phyloP scores from a whole-genome alignment of 2,113 vertebrate genomes.

The Pterocles orientalis region DNA sequence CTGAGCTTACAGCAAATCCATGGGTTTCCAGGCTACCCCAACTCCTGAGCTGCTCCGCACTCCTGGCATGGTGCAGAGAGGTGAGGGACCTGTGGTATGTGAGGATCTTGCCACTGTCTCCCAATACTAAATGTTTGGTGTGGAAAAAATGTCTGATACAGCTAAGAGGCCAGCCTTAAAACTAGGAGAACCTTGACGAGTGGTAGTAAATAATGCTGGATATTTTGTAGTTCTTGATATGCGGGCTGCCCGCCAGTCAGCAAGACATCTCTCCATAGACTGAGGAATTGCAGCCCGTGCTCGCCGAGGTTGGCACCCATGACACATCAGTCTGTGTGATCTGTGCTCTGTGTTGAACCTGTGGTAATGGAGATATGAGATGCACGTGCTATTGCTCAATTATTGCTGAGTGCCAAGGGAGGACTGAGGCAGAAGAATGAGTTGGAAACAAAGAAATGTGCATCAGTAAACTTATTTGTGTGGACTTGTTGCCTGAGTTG shows the following conservation, averaged over 20 bases:
- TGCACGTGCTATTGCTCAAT: neutral
- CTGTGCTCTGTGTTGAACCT: neutral
- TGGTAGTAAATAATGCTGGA: neutral
- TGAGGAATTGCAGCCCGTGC: neutral
- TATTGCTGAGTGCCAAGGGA: neutral
- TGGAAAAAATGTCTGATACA: neutral
- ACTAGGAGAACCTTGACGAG: neutral
- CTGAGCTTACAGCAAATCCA: neutral
- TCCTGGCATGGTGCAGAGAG: neutral
- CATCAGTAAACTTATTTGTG: neutral
- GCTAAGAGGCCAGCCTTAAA: neutral
- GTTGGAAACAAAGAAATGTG: neutral
- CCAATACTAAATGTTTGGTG: neutral
- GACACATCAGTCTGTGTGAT: neutral
- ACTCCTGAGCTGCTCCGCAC: neutral
- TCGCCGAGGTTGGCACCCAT: neutral
- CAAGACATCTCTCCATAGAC: neutral
- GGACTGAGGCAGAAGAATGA: neutral
- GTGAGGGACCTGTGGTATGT: neutral
- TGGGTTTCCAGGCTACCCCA: neutral
- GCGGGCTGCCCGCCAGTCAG: fast-evolving
- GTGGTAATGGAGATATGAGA: neutral
- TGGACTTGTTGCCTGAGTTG: neutral
- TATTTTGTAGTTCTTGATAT: neutral
- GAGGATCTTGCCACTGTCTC: neutral